These are phyloP conservation scores for Diabrotica undecimpunctata DNA, from an alignment of 1,140 invertebrate genomes.

Conservation along the genomic window DNA sequence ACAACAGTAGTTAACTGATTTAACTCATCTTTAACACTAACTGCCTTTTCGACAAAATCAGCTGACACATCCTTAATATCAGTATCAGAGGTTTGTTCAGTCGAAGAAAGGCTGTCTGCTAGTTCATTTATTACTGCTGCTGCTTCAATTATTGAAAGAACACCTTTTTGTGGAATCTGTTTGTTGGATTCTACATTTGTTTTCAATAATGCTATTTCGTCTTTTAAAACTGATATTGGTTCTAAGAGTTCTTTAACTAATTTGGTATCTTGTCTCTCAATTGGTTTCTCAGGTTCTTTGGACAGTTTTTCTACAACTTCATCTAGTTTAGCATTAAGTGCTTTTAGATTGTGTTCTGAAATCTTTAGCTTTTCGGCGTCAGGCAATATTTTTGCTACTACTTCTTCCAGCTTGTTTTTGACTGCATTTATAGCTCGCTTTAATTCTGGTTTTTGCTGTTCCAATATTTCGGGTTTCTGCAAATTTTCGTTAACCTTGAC, in stretches of 20 bases:
- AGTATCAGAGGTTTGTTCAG: neutral
- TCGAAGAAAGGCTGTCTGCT: neutral
- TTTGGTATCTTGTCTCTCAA: neutral
- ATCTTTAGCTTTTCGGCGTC: constrained; percentile 13
- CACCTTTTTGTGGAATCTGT: constrained; percentile 6
- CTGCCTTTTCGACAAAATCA: constrained; percentile 13
- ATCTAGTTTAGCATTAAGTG: neutral
- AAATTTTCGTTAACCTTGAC: constrained; percentile 14
- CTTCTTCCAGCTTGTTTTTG: constrained; percentile 25
- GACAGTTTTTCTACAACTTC: neutral
- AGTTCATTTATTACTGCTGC: constrained; percentile 4
- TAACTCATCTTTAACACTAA: constrained; percentile 18
- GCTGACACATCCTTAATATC: constrained; percentile 10
- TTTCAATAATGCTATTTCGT: constrained; percentile 9
- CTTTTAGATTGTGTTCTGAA: constrained; percentile 21
- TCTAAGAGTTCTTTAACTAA: neutral
- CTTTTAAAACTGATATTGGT: neutral
- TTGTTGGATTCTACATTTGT: neutral
- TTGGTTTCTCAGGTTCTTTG: neutral
- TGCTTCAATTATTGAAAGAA: neutral
- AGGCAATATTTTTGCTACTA: constrained; percentile 4
- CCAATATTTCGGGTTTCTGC: constrained; percentile 12
- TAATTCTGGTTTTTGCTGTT: constrained; percentile 16
- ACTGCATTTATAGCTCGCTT: constrained; percentile 14
- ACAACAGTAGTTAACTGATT: constrained; percentile 22